Evolutionary conservation across 2,113 vertebrate species (phyloP).

Genomic region (Piaya cayana): DNA sequence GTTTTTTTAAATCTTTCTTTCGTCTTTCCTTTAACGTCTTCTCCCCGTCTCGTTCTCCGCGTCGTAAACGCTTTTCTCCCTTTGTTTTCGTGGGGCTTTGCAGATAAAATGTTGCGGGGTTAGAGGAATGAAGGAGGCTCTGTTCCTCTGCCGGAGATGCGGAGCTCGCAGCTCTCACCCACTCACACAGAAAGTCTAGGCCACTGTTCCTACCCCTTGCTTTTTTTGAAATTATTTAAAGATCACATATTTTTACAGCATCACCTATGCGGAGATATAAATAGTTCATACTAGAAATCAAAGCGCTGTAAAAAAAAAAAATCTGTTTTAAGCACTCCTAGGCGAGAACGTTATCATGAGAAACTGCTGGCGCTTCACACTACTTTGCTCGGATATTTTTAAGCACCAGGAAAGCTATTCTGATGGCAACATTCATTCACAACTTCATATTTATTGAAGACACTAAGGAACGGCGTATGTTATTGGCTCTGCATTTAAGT

Average conservation of each 20-base stretch:
- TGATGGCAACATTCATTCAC: slow-evolving; percentile 38
- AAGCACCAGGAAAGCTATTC: slow-evolving; percentile 4
- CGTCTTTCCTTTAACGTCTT: not conserved
- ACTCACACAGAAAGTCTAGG: not conserved
- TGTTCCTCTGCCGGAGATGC: not conserved
- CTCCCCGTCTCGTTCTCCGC: not conserved
- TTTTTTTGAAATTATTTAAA: not conserved
- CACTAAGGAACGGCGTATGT: not conserved
- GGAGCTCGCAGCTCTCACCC: not conserved
- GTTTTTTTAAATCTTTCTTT: not conserved
- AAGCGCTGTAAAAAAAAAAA: not conserved
- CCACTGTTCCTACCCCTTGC: not conserved
- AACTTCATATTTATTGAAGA: slow-evolving; percentile 19
- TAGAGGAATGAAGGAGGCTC: not conserved
- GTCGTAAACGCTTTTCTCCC: not conserved
- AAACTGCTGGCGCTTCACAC: not conserved
- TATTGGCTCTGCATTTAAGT: not conserved
- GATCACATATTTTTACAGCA: not conserved
- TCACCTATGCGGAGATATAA: not conserved
- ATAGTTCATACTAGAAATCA: not conserved
- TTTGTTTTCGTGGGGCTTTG: not conserved
- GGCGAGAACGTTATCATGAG: not conserved
- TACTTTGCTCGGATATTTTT: slow-evolving; percentile 18
- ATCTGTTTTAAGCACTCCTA: not conserved
- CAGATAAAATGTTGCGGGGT: not conserved